Evolutionary conservation across 2,888 invertebrate genomes (phyloP).

Genomic region (Machimus rusticus): DNA sequence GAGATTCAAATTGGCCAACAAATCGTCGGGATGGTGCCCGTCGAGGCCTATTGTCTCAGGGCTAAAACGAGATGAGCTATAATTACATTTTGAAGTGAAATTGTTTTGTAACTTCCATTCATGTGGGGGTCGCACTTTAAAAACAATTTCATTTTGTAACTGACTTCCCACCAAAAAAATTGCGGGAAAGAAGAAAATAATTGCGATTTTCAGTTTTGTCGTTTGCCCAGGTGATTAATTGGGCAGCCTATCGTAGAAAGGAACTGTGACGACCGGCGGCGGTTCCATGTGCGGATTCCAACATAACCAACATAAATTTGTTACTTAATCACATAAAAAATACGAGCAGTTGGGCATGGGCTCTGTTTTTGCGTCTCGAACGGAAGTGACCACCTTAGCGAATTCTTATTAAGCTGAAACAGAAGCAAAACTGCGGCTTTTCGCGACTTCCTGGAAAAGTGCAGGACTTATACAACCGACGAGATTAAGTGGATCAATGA

Average conservation of each 20-base stretch:
- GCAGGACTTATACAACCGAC: background rate
- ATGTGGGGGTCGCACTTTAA: background rate
- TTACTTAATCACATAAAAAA: background rate
- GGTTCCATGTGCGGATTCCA: background rate
- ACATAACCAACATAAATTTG: background rate
- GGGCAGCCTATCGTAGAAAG: background rate
- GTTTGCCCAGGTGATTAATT: background rate
- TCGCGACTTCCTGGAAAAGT: background rate
- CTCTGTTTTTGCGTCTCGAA: background rate
- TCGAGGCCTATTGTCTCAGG: background rate
- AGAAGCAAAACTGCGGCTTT: background rate
- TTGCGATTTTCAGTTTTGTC: background rate
- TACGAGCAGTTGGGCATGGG: background rate
- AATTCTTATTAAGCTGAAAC: background rate
- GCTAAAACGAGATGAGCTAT: background rate
- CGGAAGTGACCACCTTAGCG: background rate
- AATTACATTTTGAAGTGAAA: background rate
- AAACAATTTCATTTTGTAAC: background rate
- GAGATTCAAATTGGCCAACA: background rate
- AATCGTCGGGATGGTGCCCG: background rate
- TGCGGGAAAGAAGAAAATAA: background rate
- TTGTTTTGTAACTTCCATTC: background rate
- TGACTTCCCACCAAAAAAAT: background rate
- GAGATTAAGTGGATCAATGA: background rate
- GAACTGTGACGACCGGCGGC: background rate